Evolutionary conservation across 2,888 invertebrate genomes (phyloP), one percentile per base, ranked within the genome.

Genomic region (Leucophenga montana): DNA sequence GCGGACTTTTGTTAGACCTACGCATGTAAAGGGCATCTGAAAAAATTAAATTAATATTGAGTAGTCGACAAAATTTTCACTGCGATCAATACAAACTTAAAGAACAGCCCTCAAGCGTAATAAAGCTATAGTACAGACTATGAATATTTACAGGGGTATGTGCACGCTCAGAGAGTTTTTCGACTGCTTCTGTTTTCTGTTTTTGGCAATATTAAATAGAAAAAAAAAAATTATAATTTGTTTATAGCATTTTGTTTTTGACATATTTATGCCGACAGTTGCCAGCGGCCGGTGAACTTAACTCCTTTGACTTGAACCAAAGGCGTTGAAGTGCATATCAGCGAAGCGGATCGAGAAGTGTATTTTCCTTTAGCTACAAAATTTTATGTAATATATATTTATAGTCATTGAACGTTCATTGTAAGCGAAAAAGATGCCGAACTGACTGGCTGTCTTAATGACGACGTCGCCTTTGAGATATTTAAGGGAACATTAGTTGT

Each of bases 221-320:
- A 74, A 82, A 80, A 77, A n/a, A 6, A 57, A 57, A 57, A 74
- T 81, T 83, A 78, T 81, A 81, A 83, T 82, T 81, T 81, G 83
- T 81, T 81, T 83, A 83, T 81, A 75, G 78, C 78, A 77, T 77
- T 74, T 72, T 82, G 83, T 68, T 80, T 82, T 83, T 83, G 82
- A 83, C 82, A 82, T 83, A 83, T 82, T 82, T 82, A 82, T 82
- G 82, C 79, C 80, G 79, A 72, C 78, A 80, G 82, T 20, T 27
- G 33, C 14, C 54, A 20, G 16, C 33, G 56, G 53, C 68, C 18
- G 50, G 16, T 18, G 50, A 50, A 50, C 50, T 50, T 1, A 50
- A 50, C 50, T 50, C 16, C 5, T 3, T 18, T 50, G 13, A 16
- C 5, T 18, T 50, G 50, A 50, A 18, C 50, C 8, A 8, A 39